phyloP scores from a whole-genome alignment of 2,888 invertebrate species.

The Nezara viridula region DNA sequence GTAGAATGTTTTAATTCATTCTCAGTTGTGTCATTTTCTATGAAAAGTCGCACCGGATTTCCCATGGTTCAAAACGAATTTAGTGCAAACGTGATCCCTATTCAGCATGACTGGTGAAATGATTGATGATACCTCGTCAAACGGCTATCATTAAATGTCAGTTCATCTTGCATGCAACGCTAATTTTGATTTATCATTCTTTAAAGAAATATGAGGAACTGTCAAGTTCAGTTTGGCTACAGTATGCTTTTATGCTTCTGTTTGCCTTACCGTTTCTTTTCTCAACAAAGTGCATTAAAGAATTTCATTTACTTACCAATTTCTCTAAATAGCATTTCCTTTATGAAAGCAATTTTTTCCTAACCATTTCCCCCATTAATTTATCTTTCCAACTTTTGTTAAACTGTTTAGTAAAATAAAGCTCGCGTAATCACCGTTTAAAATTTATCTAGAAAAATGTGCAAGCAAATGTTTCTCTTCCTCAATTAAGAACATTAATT shows the following conservation, averaged over 20 bases:
- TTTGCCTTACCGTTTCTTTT: too few species aligned
- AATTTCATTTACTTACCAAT: neutral
- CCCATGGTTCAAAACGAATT: slow-evolving; percentile 34
- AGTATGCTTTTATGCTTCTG: neutral
- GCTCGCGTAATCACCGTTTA: too few species aligned
- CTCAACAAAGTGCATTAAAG: neutral
- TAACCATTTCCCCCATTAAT: too few species aligned
- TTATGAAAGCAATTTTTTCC: neutral
- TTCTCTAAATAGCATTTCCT: neutral
- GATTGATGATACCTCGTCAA: slow-evolving; percentile 43
- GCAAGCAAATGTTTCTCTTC: too few species aligned
- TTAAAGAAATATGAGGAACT: neutral
- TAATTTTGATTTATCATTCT: slow-evolving; percentile 32
- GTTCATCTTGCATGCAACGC: slow-evolving; percentile 38
- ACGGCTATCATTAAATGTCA: slow-evolving; percentile 22
- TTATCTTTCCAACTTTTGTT: too few species aligned
- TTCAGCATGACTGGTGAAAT: neutral
- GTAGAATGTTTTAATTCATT: neutral
- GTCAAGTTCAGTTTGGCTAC: neutral
- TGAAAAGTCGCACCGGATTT: slow-evolving; percentile 1
- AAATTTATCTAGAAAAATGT: too few species aligned
- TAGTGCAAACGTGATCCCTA: slow-evolving; percentile 40
- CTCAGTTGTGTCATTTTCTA: neutral
- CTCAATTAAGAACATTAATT: too few species aligned
- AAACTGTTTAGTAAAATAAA: too few species aligned